Evolutionary conservation across 1,140 invertebrate species (phyloP).

Genomic region (Drosophila hydei): DNA sequence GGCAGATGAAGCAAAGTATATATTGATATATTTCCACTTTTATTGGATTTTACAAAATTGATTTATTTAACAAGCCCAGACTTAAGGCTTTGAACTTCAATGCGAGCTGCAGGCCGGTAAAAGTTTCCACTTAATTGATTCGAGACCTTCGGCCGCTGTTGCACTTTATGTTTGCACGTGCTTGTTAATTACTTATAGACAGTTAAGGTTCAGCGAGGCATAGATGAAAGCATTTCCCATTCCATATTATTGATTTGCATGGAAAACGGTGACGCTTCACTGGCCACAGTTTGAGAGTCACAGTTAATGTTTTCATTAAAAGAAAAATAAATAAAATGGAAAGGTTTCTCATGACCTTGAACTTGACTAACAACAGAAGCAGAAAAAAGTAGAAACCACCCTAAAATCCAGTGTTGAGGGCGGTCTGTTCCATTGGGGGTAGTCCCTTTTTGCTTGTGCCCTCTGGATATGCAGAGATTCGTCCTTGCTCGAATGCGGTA

Average conservation of each 20-base stretch:
- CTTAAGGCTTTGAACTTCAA: conserved; percentile 14
- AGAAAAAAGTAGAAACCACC: conserved; percentile 23
- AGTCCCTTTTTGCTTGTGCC: not conserved
- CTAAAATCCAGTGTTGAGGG: conserved; percentile 21
- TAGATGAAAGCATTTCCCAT: conserved; percentile 45
- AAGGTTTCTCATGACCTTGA: conserved; percentile 56
- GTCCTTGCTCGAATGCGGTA: conserved; percentile 39
- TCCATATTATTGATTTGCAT: conserved; percentile 42
- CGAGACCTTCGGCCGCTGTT: conserved; percentile 10
- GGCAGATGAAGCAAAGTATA: no score
- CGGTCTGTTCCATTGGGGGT: conserved; percentile 3
- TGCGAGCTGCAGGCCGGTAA: conserved; percentile 10
- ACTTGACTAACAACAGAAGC: conserved; percentile 55
- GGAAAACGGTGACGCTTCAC: conserved; percentile 11
- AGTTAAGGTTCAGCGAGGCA: conserved; percentile 10
- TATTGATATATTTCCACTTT: no score
- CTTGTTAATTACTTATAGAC: conserved; percentile 59
- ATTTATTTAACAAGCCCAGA: not conserved
- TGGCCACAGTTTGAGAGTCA: conserved; percentile 9
- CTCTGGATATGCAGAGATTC: not conserved
- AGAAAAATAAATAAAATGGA: conserved; percentile 8
- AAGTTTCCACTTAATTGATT: conserved; percentile 33
- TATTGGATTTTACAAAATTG: not conserved
- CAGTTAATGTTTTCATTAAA: conserved; percentile 40
- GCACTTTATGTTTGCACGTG: conserved; percentile 57